Evolutionary conservation across 2,113 vertebrate species (phyloP).

Genomic region (Eptatretus burgeri): DNA sequence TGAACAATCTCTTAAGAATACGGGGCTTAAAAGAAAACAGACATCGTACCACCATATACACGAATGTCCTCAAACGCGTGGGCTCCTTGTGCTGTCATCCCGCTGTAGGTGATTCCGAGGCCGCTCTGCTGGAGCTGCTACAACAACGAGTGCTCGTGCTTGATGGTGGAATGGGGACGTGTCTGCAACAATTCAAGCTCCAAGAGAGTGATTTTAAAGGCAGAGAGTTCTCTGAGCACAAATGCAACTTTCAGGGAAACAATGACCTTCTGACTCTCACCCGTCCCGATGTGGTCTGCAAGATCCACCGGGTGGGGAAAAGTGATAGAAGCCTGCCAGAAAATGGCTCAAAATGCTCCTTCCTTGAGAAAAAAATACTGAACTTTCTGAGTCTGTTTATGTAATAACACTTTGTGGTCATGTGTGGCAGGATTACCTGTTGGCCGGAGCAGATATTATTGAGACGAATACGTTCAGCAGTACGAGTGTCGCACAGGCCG

Average conservation of each 20-base stretch:
- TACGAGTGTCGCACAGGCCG: slow-evolving; percentile 52
- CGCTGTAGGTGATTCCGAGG: no score
- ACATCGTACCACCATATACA: no score
- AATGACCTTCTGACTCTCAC: slow-evolving; percentile 81
- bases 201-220: slow-evolving; percentile 47
- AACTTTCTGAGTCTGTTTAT: background rate
- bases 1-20: no score
- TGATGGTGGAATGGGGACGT: slow-evolving; percentile 93
- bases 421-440: slow-evolving; percentile 42
- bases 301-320: slow-evolving; percentile 51
- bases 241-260: slow-evolving; percentile 44
- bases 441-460: slow-evolving; percentile 63
- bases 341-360: no score
- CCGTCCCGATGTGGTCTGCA: slow-evolving; percentile 35
- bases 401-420: background rate
- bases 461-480: slow-evolving; percentile 96
- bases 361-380: no score
- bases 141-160: slow-evolving; percentile 54
- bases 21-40: no score
- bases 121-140: slow-evolving; percentile 14
- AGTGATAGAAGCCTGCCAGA: no score
- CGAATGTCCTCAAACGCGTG: no score
- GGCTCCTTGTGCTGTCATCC: no score
- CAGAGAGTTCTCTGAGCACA: slow-evolving; percentile 45
- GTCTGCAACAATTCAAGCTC: slow-evolving; percentile 44